Evolutionary conservation across 2,113 vertebrate species (phyloP).

Genomic region (Sarotherodon lohbergeri): DNA sequence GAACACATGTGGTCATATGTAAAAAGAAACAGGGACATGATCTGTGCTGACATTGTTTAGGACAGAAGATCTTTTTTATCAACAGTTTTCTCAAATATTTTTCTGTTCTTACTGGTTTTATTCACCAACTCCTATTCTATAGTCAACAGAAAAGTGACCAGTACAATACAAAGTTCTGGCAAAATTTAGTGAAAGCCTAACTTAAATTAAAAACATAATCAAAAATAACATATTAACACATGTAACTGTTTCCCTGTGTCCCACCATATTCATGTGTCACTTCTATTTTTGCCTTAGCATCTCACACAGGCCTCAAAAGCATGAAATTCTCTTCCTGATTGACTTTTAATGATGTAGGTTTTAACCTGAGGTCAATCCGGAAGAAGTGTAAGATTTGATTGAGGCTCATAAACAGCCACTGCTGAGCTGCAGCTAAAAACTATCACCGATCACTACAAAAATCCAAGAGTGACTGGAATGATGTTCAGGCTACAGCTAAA

Average conservation of each 20-base stretch:
- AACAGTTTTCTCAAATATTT: not conserved
- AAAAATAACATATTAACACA: not conserved
- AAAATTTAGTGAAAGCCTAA: not conserved
- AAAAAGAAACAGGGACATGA: slow-evolving; percentile 30
- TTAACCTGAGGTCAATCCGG: not conserved
- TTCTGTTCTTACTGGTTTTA: not conserved
- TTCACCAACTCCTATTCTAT: not conserved
- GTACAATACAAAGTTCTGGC: not conserved
- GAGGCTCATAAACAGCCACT: not conserved
- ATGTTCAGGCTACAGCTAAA: not conserved
- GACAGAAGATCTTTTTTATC: slow-evolving; percentile 18
- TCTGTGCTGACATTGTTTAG: slow-evolving; percentile 32
- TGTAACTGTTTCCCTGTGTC: not conserved
- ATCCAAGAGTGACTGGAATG: not conserved
- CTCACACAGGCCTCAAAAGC: not conserved
- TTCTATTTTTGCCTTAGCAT: not conserved
- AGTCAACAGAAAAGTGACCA: not conserved
- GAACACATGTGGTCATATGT: slow-evolving; percentile 64
- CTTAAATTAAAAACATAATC: not conserved
- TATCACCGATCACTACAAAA: not conserved
- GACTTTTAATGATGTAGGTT: not conserved
- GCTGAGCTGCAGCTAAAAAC: not conserved
- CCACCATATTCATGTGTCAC: not conserved
- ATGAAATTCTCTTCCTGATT: not conserved
- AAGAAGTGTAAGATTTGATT: not conserved